Conservation (phyloP, 2,797 vertebrate species). For the Eupleurogrammus muticus region DNA sequence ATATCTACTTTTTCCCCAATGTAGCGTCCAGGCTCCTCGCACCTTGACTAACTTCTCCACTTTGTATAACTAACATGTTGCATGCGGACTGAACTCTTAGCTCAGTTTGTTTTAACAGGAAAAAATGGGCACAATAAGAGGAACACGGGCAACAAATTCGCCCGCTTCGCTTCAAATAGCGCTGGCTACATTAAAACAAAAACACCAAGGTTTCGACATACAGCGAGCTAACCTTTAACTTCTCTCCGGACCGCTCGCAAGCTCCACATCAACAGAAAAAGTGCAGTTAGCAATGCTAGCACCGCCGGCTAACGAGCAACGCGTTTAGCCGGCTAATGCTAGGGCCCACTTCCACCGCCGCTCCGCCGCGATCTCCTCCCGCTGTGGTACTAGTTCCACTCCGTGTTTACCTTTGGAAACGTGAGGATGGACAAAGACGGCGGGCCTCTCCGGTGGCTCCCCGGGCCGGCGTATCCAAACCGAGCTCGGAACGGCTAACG, state of each 20-base stretch:
- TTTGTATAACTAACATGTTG: conserved; percentile 12
- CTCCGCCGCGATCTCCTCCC: conserved; percentile 18
- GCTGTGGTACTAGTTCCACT: background rate
- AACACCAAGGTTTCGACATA: too few species aligned
- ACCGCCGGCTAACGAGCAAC: conserved; percentile 42
- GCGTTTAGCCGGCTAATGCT: conserved; percentile 67
- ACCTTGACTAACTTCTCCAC: background rate
- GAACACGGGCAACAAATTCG: background rate
- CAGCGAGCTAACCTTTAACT: conserved; percentile 15
- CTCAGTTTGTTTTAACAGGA: conserved; percentile 21
- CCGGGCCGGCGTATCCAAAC: conserved; percentile 41
- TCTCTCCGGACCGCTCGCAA: conserved; percentile 17
- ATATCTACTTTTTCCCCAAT: too few species aligned
- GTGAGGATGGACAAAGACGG: conserved; percentile 32
- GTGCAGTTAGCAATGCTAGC: conserved; percentile 63
- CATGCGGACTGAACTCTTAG: conserved; percentile 14
- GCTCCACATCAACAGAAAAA: conserved; percentile 50
- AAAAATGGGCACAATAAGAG: background rate
- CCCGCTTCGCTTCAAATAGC: background rate
- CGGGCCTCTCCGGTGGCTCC: conserved; percentile 45
- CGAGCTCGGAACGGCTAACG: conserved; percentile 39
- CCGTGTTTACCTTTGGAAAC: conserved; percentile 66
- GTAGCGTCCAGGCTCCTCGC: too few species aligned
- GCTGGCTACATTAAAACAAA: background rate
- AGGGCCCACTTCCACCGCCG: conserved; percentile 58